These are phyloP conservation scores for Chlamydotis undulata DNA, from an alignment of 2,113 vertebrate genomes.

Conservation along the genomic window DNA sequence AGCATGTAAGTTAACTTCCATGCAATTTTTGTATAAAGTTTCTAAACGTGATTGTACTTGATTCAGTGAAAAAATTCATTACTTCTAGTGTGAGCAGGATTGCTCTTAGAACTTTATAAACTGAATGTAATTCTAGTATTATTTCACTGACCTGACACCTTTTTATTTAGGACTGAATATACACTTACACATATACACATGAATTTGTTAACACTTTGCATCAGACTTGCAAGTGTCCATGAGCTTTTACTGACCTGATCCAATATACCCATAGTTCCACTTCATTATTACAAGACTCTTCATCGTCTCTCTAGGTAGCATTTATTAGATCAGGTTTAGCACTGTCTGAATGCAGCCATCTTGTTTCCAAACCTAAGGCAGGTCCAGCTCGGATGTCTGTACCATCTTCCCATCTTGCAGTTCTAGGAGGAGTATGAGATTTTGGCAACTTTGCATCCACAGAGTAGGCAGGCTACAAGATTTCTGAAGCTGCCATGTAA, in stretches of 20 bases:
- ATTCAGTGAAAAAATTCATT: not conserved
- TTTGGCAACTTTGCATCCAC: not conserved
- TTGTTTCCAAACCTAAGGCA: not conserved
- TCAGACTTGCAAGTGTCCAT: not conserved
- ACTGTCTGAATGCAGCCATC: not conserved
- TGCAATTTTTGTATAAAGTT: not conserved
- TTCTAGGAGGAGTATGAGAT: not conserved
- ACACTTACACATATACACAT: not conserved
- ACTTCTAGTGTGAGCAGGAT: not conserved
- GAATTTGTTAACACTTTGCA: not conserved
- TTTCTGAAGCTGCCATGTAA: not conserved
- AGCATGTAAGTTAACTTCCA: not conserved
- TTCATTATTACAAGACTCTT: not conserved
- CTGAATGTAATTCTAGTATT: not conserved
- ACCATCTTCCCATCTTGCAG: not conserved
- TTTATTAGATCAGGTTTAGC: not conserved
- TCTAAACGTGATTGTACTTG: not conserved
- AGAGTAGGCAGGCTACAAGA: not conserved
- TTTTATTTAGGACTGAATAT: not conserved
- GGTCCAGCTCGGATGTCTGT: not conserved
- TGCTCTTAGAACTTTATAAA: not conserved
- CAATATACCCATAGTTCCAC: rapidly evolving
- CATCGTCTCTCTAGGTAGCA: not conserved
- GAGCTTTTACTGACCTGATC: not conserved
- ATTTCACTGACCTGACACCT: not conserved